Evolutionary conservation across 2,888 invertebrate species (phyloP).

Genomic region (Escarpia spicata): DNA sequence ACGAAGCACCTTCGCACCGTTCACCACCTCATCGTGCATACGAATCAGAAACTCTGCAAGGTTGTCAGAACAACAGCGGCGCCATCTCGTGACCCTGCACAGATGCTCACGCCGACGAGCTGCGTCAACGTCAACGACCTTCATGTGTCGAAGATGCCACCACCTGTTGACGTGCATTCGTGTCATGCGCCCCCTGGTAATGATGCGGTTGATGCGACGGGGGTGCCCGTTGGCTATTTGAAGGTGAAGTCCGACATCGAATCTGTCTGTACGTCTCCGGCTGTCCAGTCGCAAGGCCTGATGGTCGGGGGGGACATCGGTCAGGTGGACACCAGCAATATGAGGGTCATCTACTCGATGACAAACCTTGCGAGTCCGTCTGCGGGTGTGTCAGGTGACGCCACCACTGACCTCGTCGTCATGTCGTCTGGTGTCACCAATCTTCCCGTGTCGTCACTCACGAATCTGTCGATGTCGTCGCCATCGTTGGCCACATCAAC

Average conservation of each 20-base stretch:
- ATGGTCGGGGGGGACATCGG: neutral
- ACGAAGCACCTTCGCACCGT: constrained; percentile 20
- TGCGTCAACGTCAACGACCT: constrained; percentile 22
- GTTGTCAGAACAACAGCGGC: neutral
- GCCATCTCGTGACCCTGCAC: neutral
- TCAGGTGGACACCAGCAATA: constrained; percentile 16
- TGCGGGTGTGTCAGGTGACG: neutral
- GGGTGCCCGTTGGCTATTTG: neutral
- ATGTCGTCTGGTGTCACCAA: neutral
- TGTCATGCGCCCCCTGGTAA: neutral
- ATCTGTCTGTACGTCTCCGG: neutral
- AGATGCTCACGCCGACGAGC: neutral
- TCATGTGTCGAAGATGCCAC: neutral
- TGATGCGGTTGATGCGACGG: neutral
- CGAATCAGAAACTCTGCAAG: constrained; percentile 17
- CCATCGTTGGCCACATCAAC: neutral
- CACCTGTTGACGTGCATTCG: neutral
- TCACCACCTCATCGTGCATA: constrained; percentile 18
- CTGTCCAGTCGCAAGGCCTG: neutral
- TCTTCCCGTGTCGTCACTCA: neutral
- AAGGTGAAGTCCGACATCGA: neutral
- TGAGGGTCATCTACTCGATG: constrained; percentile 6
- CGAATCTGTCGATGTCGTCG: neutral
- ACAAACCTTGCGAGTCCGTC: neutral
- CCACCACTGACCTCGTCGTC: neutral